Evolutionary conservation across 1,140 invertebrate genomes (phyloP).

Genomic region (Drosophila takahashii): DNA sequence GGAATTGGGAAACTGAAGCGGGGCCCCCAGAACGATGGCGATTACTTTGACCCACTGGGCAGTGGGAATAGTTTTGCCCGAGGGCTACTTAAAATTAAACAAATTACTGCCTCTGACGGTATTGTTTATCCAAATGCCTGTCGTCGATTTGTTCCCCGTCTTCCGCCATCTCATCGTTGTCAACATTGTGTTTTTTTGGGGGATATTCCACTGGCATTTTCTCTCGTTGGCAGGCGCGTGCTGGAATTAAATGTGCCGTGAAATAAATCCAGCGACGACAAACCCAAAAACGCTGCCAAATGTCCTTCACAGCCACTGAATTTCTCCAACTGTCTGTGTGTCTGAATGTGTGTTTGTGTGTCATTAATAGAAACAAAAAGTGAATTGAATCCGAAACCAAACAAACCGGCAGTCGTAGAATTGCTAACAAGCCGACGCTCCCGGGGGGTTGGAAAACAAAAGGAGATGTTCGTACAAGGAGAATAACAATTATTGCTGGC

Average conservation of each 20-base stretch:
- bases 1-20: slow-evolving; percentile 26
- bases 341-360: slow-evolving; percentile 34
- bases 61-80: slow-evolving; percentile 48
- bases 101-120: slow-evolving; percentile 61
- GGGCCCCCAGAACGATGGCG: slow-evolving; percentile 19
- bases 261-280: slow-evolving; percentile 69
- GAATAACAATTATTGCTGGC: slow-evolving; percentile 55
- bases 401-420: slow-evolving; percentile 26
- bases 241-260: slow-evolving; percentile 79
- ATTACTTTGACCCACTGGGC: slow-evolving; percentile 43
- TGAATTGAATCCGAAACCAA: slow-evolving; percentile 61
- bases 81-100: slow-evolving; percentile 80
- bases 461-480: slow-evolving; percentile 52
- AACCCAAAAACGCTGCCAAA: slow-evolving; percentile 30
- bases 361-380: slow-evolving; percentile 64
- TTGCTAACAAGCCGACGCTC: slow-evolving; percentile 24
- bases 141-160: slow-evolving; percentile 65
- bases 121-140: slow-evolving; percentile 56
- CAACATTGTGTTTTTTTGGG: slow-evolving; percentile 25
- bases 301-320: slow-evolving; percentile 48
- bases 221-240: slow-evolving; percentile 61
- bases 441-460: slow-evolving; percentile 22
- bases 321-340: slow-evolving; percentile 7
- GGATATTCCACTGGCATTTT: slow-evolving; percentile 33
- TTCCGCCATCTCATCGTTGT: slow-evolving; percentile 32